These are phyloP conservation scores for Abrostola triplasia DNA, from an alignment of 2,888 invertebrate species.

Conservation along the genomic window DNA sequence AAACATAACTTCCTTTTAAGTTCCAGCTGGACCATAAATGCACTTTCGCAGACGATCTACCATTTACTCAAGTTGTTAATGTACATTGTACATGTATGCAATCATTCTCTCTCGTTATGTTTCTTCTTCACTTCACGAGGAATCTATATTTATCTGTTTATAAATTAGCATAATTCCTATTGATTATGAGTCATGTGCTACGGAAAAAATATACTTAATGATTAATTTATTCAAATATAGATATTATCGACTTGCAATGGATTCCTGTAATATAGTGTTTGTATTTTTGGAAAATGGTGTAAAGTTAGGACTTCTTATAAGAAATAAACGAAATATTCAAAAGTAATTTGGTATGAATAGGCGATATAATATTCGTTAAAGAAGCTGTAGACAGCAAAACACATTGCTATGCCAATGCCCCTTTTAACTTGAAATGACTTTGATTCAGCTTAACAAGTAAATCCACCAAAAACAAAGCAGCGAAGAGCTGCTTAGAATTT, in stretches of 20 bases:
- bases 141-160: not conserved
- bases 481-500: constrained; percentile 49
- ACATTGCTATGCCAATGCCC: constrained; percentile 33
- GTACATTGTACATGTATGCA: constrained; percentile 2
- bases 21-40: constrained; percentile 7
- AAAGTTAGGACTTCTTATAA: not conserved
- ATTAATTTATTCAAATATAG: constrained; percentile 19
- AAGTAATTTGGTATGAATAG: too few species aligned
- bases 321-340: not conserved
- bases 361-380: not conserved
- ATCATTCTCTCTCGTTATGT: constrained; percentile 1
- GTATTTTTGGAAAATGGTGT: not conserved
- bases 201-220: constrained; percentile 16
- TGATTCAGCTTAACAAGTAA: constrained; percentile 46
- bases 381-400: constrained; percentile 25
- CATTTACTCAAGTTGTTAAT: not conserved
- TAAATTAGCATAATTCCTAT: not conserved
- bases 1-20: too few species aligned
- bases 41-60: not conserved
- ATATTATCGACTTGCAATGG: constrained; percentile 10
- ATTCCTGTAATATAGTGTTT: not conserved
- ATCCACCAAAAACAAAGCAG: constrained; percentile 51
- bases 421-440: constrained; percentile 44
- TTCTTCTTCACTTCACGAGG: constrained; percentile 10
- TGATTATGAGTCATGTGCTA: constrained; percentile 1